Conservation (phyloP, 2,113 vertebrate species). For the Erpornis zantholeuca region DNA sequence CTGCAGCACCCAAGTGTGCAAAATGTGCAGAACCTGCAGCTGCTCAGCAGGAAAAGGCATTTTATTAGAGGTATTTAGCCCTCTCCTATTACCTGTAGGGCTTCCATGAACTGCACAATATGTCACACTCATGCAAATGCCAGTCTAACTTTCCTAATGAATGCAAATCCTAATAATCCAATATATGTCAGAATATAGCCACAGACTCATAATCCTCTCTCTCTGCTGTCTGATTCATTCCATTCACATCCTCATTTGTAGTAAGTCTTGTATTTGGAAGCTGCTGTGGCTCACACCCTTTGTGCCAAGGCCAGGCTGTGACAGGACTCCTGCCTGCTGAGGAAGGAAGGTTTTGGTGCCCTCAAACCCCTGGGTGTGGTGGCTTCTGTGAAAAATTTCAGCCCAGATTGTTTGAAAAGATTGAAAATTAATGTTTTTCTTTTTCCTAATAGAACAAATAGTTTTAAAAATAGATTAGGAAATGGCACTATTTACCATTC, state of each 20-base stretch:
- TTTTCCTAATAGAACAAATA: too few species aligned
- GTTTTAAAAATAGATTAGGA: too few species aligned
- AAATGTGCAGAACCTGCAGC: neutral
- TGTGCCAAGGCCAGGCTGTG: neutral
- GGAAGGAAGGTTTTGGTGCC: neutral
- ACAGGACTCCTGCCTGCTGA: neutral
- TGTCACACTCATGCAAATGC: neutral
- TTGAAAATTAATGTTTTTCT: too few species aligned
- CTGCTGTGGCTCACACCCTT: neutral
- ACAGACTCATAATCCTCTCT: neutral
- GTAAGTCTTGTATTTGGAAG: neutral
- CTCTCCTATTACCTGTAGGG: neutral
- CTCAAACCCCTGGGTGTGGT: neutral
- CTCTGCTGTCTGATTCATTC: neutral
- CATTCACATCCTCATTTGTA: neutral
- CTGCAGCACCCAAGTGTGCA: neutral
- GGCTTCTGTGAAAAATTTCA: too few species aligned
- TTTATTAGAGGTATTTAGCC: too few species aligned
- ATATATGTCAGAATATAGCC: neutral
- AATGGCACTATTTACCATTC: neutral
- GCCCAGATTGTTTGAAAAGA: too few species aligned
- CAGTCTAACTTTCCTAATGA: neutral
- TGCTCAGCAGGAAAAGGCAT: neutral
- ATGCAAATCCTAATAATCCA: conserved; percentile 31
- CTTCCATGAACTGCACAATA: neutral